Percentiles rank a stretch among this genome's conserved stretches.
These are phyloP conservation scores for Oopsacas minuta DNA, from an alignment of 37 sponge, comb jelly and placozoan species.

Conservation along the genomic window DNA sequence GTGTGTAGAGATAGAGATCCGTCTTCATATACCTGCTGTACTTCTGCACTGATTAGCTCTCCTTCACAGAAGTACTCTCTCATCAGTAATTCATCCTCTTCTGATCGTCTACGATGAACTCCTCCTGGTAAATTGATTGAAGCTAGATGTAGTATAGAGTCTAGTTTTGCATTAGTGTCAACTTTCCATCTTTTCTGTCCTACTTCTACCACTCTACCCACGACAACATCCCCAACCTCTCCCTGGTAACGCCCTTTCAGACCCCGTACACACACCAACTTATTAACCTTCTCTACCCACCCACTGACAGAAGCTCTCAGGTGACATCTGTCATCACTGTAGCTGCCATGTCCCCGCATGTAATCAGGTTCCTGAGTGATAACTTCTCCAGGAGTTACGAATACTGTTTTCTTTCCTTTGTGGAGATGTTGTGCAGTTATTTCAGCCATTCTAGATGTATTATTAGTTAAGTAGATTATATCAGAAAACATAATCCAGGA, in stretches of 20 bases:
- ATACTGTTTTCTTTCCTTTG: not conserved
- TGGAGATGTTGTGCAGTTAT: not conserved
- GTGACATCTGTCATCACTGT: constrained; percentile 37
- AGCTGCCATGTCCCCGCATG: constrained; percentile 93
- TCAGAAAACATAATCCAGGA: too few relatives aligned
- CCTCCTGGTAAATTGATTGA: constrained; percentile 94
- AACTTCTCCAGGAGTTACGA: constrained; percentile 84
- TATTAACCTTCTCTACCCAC: constrained; percentile 68
- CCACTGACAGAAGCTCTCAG: constrained; percentile 74
- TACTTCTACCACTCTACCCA: constrained; percentile 84
- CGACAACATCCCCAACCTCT: constrained; percentile 91
- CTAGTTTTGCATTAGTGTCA: constrained; percentile 69
- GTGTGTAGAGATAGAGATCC: constrained; percentile 84
- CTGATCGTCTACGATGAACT: constrained; percentile 58
- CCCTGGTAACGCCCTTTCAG: constrained; percentile 82
- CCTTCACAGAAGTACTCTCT: constrained; percentile 79
- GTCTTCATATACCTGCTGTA: constrained; percentile 62
- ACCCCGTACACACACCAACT: constrained; percentile 66
- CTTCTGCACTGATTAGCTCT: constrained; percentile 91
- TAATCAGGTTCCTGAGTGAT: constrained; percentile 67
- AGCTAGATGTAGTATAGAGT: constrained; percentile 72
- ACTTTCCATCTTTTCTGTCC: constrained; percentile 95
- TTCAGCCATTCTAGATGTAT: not conserved
- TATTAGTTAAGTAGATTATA: too few relatives aligned
- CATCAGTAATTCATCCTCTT: constrained; percentile 91